Evolutionary conservation across 2,797 vertebrate genomes (phyloP).

Genomic region (Numenius phaeopus): DNA sequence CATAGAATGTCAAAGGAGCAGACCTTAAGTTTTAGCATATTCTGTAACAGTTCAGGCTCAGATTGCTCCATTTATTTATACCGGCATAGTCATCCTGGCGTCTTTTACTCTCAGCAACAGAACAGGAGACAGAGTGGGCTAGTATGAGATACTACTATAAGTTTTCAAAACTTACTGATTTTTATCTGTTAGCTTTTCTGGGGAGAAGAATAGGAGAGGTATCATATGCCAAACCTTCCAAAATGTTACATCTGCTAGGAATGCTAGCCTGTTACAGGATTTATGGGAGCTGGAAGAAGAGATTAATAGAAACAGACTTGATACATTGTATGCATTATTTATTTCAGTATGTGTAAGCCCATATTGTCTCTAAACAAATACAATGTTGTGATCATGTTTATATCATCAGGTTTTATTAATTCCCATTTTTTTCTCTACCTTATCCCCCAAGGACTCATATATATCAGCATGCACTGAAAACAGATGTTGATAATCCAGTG

Average conservation of each 20-base stretch:
- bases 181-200: background rate
- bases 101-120: background rate
- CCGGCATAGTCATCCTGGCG: background rate
- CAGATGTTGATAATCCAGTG: constrained; percentile 52
- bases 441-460: background rate
- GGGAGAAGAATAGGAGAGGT: background rate
- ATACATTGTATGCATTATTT: background rate
- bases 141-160: background rate
- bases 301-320: background rate
- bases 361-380: constrained; percentile 9
- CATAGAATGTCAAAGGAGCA: background rate
- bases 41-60: background rate
- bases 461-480: constrained; percentile 28
- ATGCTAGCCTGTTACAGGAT: background rate
- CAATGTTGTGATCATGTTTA: background rate
- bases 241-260: background rate
- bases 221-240: background rate
- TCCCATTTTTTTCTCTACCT: constrained; percentile 10
- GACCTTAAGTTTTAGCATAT: background rate
- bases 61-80: background rate
- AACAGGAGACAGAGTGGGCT: background rate
- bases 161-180: background rate
- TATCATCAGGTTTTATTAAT: constrained; percentile 22
- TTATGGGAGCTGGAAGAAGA: background rate
- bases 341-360: background rate